Evolutionary conservation across 2,113 vertebrate species (phyloP), one percentile per base, ranked within the genome.

Genomic region (Charadrius vociferus): DNA sequence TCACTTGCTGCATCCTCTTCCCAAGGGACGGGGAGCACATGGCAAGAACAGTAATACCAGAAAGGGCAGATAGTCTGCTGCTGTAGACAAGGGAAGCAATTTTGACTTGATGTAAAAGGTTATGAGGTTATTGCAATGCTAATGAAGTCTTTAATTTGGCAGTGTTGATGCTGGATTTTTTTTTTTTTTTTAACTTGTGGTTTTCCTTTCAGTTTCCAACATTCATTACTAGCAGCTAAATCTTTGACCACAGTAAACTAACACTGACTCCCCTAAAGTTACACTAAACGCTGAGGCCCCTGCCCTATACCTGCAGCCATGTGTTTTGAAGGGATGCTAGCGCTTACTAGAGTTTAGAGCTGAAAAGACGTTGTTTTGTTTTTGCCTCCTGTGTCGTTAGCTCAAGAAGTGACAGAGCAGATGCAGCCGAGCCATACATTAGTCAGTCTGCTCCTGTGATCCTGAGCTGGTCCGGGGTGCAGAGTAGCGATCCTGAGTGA

Each of bases 401-500:
- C 30, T 32, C 21, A 27, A 50, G 14, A 21, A 37, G n/a, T 78
- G 55, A 53, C 50, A 62, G 27, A 72, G 17, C 43, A 30, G 3
- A 4, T 2, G 13, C 34, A 63, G 56, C 62, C 30, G 3, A 3
- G 12, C 39, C 30, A 13, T 15, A 9, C 0, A 0, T n/a, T 36
- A 24, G 3, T 14, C 43, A 34, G 22, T 23, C 56, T 56, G 36
- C 36, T 50, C 32, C 49, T 0, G 1, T 37, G n/a, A 43, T 26
- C 41, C 62, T 24, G 26, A 70, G 41, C 45, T 36, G 30, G 21
- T 32, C 45, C 1, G 1, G 29, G 61, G 14, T 22, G 34, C 3
- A 47, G 2, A 5, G 4, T 9, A 49, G n/a, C 39, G 11, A 68
- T 50, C 37, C 43, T 27, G 29, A 84, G 24, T 1, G 3, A 73